Conservation (phyloP, 2,113 vertebrate genomes). For the Corydoras maculifer region DNA sequence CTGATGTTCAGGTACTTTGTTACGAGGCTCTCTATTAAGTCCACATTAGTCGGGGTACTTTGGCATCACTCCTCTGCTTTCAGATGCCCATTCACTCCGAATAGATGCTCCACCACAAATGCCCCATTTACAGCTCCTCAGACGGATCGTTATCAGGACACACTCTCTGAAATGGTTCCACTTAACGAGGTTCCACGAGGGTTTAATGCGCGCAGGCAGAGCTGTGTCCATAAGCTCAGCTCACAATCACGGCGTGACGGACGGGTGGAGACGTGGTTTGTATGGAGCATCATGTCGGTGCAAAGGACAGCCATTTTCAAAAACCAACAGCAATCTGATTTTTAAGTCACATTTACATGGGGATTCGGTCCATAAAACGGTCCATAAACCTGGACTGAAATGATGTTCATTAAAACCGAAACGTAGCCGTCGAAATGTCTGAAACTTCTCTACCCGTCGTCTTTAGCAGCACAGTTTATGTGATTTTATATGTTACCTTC, state of each 20-base stretch:
- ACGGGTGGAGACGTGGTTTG: not conserved
- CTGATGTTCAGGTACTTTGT: slow-evolving; percentile 36
- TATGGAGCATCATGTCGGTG: not conserved
- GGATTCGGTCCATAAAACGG: no score
- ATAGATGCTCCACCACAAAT: slow-evolving; percentile 1
- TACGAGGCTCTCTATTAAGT: slow-evolving; percentile 47
- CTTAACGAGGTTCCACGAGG: not conserved
- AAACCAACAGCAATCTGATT: no score
- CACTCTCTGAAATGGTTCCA: not conserved
- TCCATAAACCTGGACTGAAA: no score
- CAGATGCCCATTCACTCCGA: slow-evolving; percentile 17
- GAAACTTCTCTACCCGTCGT: no score
- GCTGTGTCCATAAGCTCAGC: not conserved
- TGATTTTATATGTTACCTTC: no score
- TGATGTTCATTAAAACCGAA: no score
- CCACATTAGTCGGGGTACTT: slow-evolving; percentile 45
- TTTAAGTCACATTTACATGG: no score
- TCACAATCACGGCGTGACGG: not conserved
- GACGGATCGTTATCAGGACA: slow-evolving; percentile 18
- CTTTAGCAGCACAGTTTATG: no score
- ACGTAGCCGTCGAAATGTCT: no score
- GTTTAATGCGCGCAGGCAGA: slow-evolving; percentile 5
- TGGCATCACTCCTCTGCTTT: slow-evolving; percentile 11
- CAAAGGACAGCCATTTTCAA: no score
- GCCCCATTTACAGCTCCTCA: slow-evolving; percentile 20